Conservation (phyloP, 1,140 invertebrate species). For the Diorhabda sublineata region DNA sequence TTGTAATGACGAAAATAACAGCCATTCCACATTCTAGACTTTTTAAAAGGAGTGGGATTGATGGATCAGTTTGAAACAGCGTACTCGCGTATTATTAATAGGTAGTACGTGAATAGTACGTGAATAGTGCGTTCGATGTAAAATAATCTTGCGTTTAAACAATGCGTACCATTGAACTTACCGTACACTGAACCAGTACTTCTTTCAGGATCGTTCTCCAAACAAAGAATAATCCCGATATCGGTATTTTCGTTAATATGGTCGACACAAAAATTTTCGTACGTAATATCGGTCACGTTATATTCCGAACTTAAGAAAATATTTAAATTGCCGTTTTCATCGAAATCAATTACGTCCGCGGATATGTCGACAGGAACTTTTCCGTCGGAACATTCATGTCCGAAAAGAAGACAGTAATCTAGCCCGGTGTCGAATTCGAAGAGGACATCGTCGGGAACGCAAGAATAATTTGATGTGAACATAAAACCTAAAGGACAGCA, state of each 20-base stretch:
- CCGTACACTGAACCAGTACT: not conserved
- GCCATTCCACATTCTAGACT: no score
- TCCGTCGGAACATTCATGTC: not conserved
- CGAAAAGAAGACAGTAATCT: not conserved
- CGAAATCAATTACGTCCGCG: not conserved
- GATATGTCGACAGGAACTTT: not conserved
- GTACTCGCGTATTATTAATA: no score
- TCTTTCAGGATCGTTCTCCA: not conserved
- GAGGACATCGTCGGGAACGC: not conserved
- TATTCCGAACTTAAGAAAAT: not conserved
- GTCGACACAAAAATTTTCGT: constrained; percentile 17
- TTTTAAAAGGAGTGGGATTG: no score
- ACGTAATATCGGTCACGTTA: not conserved
- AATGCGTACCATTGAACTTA: not conserved
- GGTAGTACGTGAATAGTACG: no score
- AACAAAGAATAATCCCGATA: constrained; percentile 8
- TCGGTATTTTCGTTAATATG: constrained; percentile 8
- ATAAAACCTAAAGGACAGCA: not conserved
- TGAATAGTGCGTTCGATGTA: no score
- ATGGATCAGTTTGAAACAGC: no score
- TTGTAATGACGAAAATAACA: no score
- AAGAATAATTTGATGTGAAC: not conserved
- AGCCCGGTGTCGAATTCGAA: not conserved
- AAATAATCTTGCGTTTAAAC: no score
- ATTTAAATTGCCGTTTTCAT: constrained; percentile 11